These are phyloP conservation scores for Drosophila sturtevanti DNA, from an alignment of 1,140 invertebrate species.

Conservation along the genomic window DNA sequence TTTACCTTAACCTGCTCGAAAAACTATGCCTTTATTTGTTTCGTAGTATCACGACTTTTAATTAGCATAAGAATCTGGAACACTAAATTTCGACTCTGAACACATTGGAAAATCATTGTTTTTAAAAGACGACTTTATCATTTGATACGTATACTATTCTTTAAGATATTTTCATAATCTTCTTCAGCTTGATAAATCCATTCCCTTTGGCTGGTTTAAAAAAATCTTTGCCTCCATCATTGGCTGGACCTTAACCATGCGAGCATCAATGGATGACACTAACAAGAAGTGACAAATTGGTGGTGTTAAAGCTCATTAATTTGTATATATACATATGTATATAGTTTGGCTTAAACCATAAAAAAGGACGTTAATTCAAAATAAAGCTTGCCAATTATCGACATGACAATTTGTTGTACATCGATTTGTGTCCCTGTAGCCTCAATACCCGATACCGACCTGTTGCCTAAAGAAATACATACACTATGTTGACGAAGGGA, in stretches of 20 bases:
- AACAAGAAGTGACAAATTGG: constrained; percentile 82
- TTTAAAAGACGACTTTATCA: too few relatives aligned
- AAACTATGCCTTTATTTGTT: too few relatives aligned
- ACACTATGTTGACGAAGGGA: constrained; percentile 27
- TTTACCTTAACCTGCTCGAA: too few relatives aligned
- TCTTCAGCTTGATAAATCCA: not conserved
- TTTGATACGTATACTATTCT: too few relatives aligned
- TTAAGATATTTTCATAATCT: not conserved
- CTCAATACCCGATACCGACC: not conserved
- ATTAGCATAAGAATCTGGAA: too few relatives aligned
- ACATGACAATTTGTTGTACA: constrained; percentile 74
- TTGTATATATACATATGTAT: constrained; percentile 57
- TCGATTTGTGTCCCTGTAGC: constrained; percentile 40
- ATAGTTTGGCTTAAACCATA: constrained; percentile 22
- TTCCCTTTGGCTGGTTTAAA: not conserved
- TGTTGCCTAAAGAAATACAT: constrained; percentile 26
- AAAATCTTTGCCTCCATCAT: too few relatives aligned
- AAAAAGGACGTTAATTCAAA: constrained; percentile 62
- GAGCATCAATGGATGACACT: constrained; percentile 55
- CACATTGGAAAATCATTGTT: too few relatives aligned
- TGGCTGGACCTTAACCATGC: not conserved
- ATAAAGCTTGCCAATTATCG: constrained; percentile 79
- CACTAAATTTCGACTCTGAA: too few relatives aligned
- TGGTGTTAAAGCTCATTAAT: constrained; percentile 83
- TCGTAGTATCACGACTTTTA: too few relatives aligned